These are phyloP conservation scores for Furcifer pardalis DNA, from an alignment of 2,797 vertebrate species.

Conservation along the genomic window DNA sequence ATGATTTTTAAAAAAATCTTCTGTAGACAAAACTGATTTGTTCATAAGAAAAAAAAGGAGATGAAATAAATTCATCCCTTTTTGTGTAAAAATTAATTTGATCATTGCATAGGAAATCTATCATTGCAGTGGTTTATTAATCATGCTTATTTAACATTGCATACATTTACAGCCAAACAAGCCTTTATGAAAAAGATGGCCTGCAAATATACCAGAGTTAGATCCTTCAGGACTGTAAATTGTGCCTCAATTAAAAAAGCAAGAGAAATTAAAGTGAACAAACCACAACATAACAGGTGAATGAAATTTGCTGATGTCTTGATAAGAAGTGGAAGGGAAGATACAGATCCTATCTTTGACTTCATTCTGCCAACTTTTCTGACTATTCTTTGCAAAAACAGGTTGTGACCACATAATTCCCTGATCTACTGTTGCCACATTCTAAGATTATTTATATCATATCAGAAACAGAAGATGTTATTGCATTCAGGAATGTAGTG, in stretches of 20 bases:
- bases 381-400: background rate
- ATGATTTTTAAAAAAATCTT: too few relatives aligned
- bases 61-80: background rate
- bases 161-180: background rate
- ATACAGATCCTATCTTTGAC: background rate
- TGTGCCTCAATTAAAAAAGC: background rate
- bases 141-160: slow-evolving; percentile 29
- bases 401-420: background rate
- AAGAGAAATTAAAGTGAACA: background rate
- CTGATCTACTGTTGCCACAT: background rate
- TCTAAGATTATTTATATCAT: background rate
- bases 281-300: background rate
- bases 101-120: slow-evolving; percentile 9
- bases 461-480: too few relatives aligned
- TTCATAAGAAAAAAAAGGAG: slow-evolving; percentile 55
- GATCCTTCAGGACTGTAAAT: background rate
- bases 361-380: background rate
- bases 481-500: background rate
- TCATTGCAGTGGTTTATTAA: slow-evolving; percentile 44
- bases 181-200: background rate
- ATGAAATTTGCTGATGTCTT: background rate
- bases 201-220: background rate
- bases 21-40: slow-evolving; percentile 46
- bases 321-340: background rate
- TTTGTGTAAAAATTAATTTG: slow-evolving; percentile 39